Conservation (phyloP, 2,888 invertebrate genomes). For the Bombylius major region DNA sequence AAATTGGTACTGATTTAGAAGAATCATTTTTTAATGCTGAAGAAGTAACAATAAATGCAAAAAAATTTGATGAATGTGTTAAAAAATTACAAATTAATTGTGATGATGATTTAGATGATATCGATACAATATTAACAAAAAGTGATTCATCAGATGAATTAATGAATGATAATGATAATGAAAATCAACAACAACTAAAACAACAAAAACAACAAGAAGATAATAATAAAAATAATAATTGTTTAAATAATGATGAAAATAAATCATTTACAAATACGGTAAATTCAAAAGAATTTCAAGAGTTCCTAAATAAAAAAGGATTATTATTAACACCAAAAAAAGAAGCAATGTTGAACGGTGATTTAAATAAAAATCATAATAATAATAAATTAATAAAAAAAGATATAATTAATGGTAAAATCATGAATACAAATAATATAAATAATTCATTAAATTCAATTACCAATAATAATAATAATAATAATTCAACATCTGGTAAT, state of each 20-base stretch:
- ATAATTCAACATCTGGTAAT: background rate
- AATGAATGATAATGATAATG: constrained; percentile 4
- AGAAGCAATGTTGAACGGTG: constrained; percentile 18
- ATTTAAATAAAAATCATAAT: background rate
- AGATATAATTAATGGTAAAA: background rate
- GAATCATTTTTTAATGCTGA: constrained; percentile 30
- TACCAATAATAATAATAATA: background rate
- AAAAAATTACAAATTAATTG: constrained; percentile 31
- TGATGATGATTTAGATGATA: constrained; percentile 35
- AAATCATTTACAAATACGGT: constrained; percentile 33
- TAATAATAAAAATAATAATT: constrained; percentile 1
- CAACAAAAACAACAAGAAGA: background rate
- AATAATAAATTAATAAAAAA: background rate
- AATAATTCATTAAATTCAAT: background rate
- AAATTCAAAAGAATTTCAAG: constrained; percentile 33
- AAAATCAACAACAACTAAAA: background rate
- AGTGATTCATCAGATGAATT: constrained; percentile 32
- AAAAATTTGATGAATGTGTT: constrained; percentile 34
- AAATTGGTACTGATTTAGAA: constrained; percentile 30
- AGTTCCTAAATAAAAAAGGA: constrained; percentile 33
- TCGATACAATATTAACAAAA: constrained; percentile 30
- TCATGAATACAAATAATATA: background rate
- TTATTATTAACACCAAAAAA: constrained; percentile 26
- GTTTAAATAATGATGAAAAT: constrained; percentile 2
- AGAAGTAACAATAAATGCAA: constrained; percentile 35